Conservation (phyloP, 1,140 invertebrate genomes). For the Eriocheir sinensis region DNA sequence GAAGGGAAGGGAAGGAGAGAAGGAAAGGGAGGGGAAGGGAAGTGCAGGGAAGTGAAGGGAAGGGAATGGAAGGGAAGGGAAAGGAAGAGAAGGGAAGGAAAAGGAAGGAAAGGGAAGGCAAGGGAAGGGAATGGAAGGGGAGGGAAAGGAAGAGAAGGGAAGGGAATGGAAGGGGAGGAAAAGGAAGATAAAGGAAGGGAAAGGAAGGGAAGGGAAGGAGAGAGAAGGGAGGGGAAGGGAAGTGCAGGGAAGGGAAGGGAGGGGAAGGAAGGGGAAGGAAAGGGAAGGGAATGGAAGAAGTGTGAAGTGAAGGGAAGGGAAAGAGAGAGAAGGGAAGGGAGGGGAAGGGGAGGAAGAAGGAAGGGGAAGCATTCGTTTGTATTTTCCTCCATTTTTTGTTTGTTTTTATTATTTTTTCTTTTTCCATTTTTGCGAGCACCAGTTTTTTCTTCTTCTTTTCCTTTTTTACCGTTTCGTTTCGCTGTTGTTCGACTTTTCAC, state of each 20-base stretch:
- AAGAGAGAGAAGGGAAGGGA: neutral
- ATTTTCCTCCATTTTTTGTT: no score
- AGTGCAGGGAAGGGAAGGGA: neutral
- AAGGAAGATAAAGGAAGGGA: neutral
- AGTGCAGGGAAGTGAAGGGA: neutral
- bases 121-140: neutral
- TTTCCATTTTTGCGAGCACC: no score
- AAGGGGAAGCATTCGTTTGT: no score
- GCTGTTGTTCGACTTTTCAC: no score
- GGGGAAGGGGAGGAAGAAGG: neutral
- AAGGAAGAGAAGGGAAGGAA: neutral
- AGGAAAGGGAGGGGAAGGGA: neutral
- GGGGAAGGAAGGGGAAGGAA: neutral
- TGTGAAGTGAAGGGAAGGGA: neutral
- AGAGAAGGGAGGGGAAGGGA: neutral
- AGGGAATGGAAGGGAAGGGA: no score
- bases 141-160: neutral
- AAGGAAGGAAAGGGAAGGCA: neutral
- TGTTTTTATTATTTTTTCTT: no score
- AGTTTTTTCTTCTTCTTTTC: no score
- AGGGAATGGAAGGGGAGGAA: neutral
- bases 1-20: no score
- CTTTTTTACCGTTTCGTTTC: no score
- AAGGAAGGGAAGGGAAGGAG: neutral
- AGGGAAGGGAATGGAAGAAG: neutral